Conservation (phyloP, 2,113 vertebrate genomes). For the Gobius niger region DNA sequence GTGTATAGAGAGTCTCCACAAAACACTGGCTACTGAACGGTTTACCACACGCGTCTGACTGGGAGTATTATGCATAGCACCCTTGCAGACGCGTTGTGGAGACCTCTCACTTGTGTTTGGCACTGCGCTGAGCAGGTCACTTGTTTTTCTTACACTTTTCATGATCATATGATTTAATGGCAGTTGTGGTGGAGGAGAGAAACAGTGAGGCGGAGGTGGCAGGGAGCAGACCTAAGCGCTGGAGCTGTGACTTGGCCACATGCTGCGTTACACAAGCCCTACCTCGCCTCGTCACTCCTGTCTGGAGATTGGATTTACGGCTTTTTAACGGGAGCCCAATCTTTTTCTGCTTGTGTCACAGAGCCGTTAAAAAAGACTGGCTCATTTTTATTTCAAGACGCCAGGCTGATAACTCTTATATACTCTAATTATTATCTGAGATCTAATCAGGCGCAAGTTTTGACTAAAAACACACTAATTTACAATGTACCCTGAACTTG, state of each 20-base stretch:
- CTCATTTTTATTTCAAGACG: too few species aligned
- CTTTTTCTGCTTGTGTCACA: too few species aligned
- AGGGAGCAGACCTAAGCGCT: conserved; percentile 37
- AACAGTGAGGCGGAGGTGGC: conserved; percentile 18
- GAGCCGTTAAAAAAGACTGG: too few species aligned
- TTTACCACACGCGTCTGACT: conserved; percentile 1
- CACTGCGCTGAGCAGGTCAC: conserved; percentile 46
- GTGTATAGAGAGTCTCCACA: neutral
- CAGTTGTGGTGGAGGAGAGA: conserved; percentile 44
- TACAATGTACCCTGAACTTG: too few species aligned
- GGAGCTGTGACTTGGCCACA: conserved; percentile 42
- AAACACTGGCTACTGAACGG: neutral
- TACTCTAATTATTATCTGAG: too few species aligned
- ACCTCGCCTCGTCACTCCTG: conserved; percentile 46
- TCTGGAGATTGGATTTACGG: too few species aligned
- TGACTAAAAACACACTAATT: too few species aligned
- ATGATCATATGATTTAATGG: conserved; percentile 57
- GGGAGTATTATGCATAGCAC: conserved; percentile 6
- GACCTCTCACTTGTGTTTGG: conserved; percentile 33
- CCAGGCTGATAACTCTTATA: too few species aligned
- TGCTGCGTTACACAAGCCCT: conserved; percentile 38
- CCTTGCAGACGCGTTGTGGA: conserved; percentile 1
- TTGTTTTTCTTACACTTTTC: conserved; percentile 53
- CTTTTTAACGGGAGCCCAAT: too few species aligned
- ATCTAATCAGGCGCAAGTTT: too few species aligned